These are phyloP conservation scores for Apaloderma vittatum DNA, from an alignment of 2,113 vertebrate genomes.

Conservation along the genomic window DNA sequence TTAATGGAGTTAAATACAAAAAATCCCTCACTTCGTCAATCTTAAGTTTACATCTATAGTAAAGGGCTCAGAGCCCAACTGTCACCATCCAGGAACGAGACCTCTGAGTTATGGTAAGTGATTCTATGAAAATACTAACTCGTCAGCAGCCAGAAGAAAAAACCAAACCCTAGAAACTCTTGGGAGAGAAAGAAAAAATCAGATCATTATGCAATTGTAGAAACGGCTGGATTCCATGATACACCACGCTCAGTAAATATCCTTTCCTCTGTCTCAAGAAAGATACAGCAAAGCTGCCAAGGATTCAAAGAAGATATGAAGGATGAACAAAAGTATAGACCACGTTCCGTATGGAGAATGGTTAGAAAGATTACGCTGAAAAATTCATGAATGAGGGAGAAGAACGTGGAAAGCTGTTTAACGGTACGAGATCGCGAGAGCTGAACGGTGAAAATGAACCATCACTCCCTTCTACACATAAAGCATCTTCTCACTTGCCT, in stretches of 20 bases:
- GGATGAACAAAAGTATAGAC: not conserved
- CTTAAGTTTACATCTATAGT: not conserved
- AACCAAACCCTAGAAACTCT: not conserved
- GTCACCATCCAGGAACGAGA: not conserved
- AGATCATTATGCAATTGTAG: not conserved
- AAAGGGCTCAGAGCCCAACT: not conserved
- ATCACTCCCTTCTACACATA: not conserved
- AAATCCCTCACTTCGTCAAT: not conserved
- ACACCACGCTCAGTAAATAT: not conserved
- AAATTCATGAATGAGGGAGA: not conserved
- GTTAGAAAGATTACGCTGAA: not conserved
- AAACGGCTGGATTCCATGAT: not conserved
- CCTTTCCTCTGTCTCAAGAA: not conserved
- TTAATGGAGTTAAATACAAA: not conserved
- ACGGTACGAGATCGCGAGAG: not conserved
- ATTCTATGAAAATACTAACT: not conserved
- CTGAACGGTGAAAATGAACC: not conserved
- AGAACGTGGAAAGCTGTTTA: not conserved
- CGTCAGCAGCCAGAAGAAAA: not conserved
- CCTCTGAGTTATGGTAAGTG: not conserved
- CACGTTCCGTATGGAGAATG: not conserved
- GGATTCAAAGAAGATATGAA: not conserved
- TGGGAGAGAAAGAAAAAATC: not conserved
- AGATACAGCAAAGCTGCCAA: not conserved
- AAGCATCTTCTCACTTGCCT: not conserved